phyloP scores from a whole-genome alignment of 2,888 invertebrate genomes.

The Parnassius glacialis region DNA sequence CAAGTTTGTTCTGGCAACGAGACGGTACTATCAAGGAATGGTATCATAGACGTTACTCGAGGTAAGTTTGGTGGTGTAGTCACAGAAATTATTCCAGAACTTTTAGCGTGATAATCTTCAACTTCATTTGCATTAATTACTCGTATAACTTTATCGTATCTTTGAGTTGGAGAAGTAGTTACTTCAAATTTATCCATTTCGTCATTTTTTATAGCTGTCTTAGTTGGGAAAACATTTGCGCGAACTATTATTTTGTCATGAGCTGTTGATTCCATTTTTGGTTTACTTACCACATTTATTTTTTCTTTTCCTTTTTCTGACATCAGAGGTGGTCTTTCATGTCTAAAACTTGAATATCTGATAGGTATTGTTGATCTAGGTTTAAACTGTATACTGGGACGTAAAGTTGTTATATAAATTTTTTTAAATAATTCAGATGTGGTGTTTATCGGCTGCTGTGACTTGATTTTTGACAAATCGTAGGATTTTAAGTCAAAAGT shows the following conservation, averaged over 20 bases:
- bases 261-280: slow-evolving; percentile 32
- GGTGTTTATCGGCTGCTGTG: slow-evolving; percentile 30
- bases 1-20: slow-evolving; percentile 37
- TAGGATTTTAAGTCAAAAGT: slow-evolving; percentile 80
- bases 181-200: slow-evolving; percentile 29
- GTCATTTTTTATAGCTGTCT: slow-evolving; percentile 45
- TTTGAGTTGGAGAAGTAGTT: slow-evolving; percentile 33
- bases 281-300: slow-evolving; percentile 28
- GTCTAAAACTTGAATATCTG: slow-evolving; percentile 43
- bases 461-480: slow-evolving; percentile 50
- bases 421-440: slow-evolving; percentile 40
- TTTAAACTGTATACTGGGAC: slow-evolving; percentile 61
- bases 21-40: slow-evolving; percentile 44
- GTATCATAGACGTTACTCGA: slow-evolving; percentile 38
- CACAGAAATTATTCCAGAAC: slow-evolving; percentile 65
- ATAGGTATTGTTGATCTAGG: slow-evolving; percentile 51
- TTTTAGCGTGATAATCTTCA: slow-evolving; percentile 66
- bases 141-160: slow-evolving; percentile 35
- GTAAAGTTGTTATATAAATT: slow-evolving; percentile 62
- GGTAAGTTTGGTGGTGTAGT: slow-evolving; percentile 32
- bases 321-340: slow-evolving; percentile 43
- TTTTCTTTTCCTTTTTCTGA: slow-evolving; percentile 28
- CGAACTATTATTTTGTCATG: slow-evolving; percentile 83
- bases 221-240: slow-evolving; percentile 83
- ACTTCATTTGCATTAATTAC: slow-evolving; percentile 53